Evolutionary conservation across 2,888 invertebrate species (phyloP).

Genomic region (Polia nebulosa): DNA sequence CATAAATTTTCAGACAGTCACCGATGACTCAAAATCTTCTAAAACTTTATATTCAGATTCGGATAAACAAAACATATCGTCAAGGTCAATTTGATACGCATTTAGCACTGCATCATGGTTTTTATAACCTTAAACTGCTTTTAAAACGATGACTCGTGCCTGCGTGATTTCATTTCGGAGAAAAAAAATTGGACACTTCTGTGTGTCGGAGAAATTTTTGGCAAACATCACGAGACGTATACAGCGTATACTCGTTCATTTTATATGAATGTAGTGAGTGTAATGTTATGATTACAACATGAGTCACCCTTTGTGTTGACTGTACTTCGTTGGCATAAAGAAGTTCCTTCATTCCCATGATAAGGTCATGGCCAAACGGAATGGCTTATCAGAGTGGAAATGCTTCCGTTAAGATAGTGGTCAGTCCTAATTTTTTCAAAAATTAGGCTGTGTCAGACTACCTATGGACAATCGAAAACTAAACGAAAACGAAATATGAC

Average conservation of each 20-base stretch:
- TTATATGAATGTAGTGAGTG: conserved; percentile 5
- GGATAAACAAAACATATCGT: conserved; percentile 8
- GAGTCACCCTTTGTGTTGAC: conserved; percentile 27
- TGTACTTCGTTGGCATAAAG: conserved; percentile 10
- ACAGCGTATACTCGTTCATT: neutral
- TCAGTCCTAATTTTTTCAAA: neutral
- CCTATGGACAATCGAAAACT: neutral
- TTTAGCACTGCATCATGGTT: conserved; percentile 33
- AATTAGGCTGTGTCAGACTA: neutral
- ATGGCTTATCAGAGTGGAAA: conserved; percentile 22
- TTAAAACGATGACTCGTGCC: conserved; percentile 35
- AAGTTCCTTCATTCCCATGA: conserved; percentile 2
- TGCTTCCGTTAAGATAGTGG: conserved; percentile 29
- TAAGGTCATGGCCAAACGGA: neutral
- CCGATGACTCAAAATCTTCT: neutral
- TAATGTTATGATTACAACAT: conserved; percentile 12
- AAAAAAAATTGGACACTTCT: conserved; percentile 8
- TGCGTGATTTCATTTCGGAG: conserved; percentile 31
- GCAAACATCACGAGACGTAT: conserved; percentile 24
- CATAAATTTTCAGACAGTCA: neutral
- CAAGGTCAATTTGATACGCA: conserved; percentile 31
- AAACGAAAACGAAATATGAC: neutral
- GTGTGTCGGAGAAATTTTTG: conserved; percentile 26
- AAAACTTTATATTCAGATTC: conserved; percentile 17
- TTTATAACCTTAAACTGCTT: conserved; percentile 40